Conservation (phyloP, 2,888 invertebrate genomes). For the Colostygia pectinataria region DNA sequence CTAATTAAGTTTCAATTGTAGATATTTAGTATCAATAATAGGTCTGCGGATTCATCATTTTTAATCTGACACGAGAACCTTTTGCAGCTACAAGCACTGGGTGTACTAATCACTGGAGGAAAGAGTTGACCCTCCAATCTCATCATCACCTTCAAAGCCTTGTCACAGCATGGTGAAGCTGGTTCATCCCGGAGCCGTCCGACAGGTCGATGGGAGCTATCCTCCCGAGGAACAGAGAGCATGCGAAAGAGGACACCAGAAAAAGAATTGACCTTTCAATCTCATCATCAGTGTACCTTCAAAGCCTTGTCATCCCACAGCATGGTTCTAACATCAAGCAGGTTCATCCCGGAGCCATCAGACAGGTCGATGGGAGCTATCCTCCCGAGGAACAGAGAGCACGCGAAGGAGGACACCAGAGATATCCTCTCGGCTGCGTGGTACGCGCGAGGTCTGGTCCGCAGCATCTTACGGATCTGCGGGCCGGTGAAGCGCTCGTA, state of each 20-base stretch:
- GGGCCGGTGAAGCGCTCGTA: constrained; percentile 96
- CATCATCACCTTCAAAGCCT: constrained; percentile 90
- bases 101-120: too few species aligned
- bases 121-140: too few species aligned
- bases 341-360: constrained; percentile 98
- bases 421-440: constrained; percentile 91
- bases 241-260: constrained; percentile 95
- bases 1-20: too few species aligned
- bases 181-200: constrained; percentile 98
- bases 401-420: constrained; percentile 95
- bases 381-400: constrained; percentile 92
- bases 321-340: constrained; percentile 91
- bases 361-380: constrained; percentile 95
- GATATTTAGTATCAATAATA: too few species aligned
- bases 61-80: too few species aligned
- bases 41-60: too few species aligned
- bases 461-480: constrained; percentile 95
- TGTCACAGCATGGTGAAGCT: constrained; percentile 86
- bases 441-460: constrained; percentile 82
- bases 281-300: constrained; percentile 80
- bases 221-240: constrained; percentile 92
- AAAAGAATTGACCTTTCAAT: too few species aligned
- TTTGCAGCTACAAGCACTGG: too few species aligned
- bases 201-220: constrained; percentile 95
- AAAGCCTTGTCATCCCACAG: constrained; percentile 90